These are phyloP conservation scores for Andrena dorsata DNA, from an alignment of 2,888 invertebrate species.

Conservation along the genomic window DNA sequence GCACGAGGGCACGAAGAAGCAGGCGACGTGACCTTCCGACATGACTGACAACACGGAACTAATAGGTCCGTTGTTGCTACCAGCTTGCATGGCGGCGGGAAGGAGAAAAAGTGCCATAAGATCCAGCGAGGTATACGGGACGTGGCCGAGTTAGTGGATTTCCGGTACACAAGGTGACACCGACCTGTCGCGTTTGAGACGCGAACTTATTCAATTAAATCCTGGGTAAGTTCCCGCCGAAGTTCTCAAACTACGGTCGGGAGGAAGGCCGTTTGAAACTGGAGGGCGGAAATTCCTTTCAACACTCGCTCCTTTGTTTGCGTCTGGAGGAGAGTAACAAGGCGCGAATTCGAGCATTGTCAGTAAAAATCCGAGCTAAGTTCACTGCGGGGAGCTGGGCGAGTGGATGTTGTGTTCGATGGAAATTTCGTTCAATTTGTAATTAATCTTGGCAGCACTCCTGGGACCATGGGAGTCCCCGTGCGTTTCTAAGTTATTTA, in stretches of 20 bases:
- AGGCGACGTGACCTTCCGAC: neutral
- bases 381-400: neutral
- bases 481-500: too few relatives aligned
- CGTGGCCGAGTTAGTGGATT: constrained; percentile 31
- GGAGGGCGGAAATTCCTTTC: constrained; percentile 26
- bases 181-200: constrained; percentile 22
- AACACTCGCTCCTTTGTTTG: constrained; percentile 13
- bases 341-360: constrained; percentile 1
- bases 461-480: too few relatives aligned
- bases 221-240: constrained; percentile 40
- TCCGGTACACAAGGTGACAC: constrained; percentile 29
- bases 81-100: neutral
- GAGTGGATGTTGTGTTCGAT: neutral
- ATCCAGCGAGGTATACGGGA: constrained; percentile 2
- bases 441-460: neutral
- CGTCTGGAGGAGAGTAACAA: constrained; percentile 1
- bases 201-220: constrained; percentile 71
- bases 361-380: constrained; percentile 1
- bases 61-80: neutral
- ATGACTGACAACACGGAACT: constrained; percentile 2
- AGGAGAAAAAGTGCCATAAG: constrained; percentile 1
- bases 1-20: neutral
- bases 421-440: neutral
- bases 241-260: constrained; percentile 28
- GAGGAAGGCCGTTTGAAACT: constrained; percentile 21